These are phyloP conservation scores for Octodon degus DNA, from an alignment of 2,113 vertebrate species.

Conservation along the genomic window DNA sequence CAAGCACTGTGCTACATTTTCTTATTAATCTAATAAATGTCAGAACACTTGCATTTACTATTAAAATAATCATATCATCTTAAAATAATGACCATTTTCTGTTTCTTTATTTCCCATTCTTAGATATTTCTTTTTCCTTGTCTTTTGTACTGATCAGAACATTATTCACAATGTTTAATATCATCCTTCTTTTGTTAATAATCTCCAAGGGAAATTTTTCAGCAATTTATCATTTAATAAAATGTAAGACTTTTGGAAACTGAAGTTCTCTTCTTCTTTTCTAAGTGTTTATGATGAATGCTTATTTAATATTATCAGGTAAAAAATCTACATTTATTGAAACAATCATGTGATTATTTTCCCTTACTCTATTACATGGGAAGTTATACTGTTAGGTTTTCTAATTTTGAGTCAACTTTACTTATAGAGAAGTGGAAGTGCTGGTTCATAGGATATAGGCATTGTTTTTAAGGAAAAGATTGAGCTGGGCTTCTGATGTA, in stretches of 20 bases:
- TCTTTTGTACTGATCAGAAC: background rate
- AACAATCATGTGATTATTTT: background rate
- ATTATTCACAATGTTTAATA: background rate
- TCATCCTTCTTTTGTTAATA: slow-evolving; percentile 21
- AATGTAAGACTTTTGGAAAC: slow-evolving; percentile 3
- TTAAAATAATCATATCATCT: slow-evolving; percentile 37
- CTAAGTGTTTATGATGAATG: background rate
- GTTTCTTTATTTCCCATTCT: background rate
- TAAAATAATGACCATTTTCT: slow-evolving; percentile 32
- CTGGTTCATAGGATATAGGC: background rate
- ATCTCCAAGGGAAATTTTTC: slow-evolving; percentile 44
- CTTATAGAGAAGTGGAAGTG: background rate
- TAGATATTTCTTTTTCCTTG: slow-evolving; percentile 11
- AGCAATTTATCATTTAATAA: slow-evolving; percentile 46
- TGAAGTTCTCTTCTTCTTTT: slow-evolving; percentile 11
- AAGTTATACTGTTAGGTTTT: background rate
- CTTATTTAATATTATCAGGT: slow-evolving; percentile 15
- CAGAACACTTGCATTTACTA: slow-evolving; percentile 44
- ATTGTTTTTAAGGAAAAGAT: slow-evolving; percentile 46
- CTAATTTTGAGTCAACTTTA: slow-evolving; percentile 32
- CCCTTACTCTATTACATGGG: background rate
- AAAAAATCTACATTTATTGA: slow-evolving; percentile 12
- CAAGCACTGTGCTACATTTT: slow-evolving; percentile 9
- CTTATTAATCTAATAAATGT: slow-evolving; percentile 39
- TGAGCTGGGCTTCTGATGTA: background rate